Conservation (phyloP, 2,888 invertebrate species). For the Teleogryllus oceanicus region DNA sequence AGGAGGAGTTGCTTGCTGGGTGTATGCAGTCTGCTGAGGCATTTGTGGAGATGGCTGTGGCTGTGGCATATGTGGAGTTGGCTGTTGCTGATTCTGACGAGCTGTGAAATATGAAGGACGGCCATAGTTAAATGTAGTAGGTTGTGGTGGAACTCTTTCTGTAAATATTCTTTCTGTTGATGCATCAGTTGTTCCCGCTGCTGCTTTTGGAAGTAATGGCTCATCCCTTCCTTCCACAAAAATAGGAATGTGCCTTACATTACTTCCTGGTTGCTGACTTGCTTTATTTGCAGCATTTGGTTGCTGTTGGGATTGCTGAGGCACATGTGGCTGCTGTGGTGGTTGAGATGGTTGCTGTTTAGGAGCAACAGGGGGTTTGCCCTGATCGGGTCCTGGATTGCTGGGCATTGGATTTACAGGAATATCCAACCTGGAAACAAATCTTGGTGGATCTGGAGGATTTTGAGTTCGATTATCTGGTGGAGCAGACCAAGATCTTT, state of each 20-base stretch:
- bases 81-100: slow-evolving; percentile 41
- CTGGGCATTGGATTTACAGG: slow-evolving; percentile 42
- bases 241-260: slow-evolving; percentile 80
- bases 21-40: neutral
- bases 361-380: slow-evolving; percentile 35
- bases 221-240: slow-evolving; percentile 82
- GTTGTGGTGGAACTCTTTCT: slow-evolving; percentile 33
- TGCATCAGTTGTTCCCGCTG: slow-evolving; percentile 38
- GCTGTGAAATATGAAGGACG: slow-evolving; percentile 35
- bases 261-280: slow-evolving; percentile 44
- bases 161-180: slow-evolving; percentile 35
- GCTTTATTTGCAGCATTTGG: slow-evolving; percentile 21
- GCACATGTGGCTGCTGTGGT: slow-evolving; percentile 12
- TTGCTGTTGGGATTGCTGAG: neutral
- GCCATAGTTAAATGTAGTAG: slow-evolving; percentile 28
- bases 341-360: slow-evolving; percentile 33
- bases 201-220: slow-evolving; percentile 66
- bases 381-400: slow-evolving; percentile 33
- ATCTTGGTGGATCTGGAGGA: slow-evolving; percentile 43
- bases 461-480: slow-evolving; percentile 48
- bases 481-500: slow-evolving; percentile 77
- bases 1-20: neutral
- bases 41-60: slow-evolving; percentile 24
- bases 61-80: slow-evolving; percentile 42
- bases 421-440: slow-evolving; percentile 39